Conservation (phyloP, 2,797 vertebrate species). For the Microcaecilia unicolor region DNA sequence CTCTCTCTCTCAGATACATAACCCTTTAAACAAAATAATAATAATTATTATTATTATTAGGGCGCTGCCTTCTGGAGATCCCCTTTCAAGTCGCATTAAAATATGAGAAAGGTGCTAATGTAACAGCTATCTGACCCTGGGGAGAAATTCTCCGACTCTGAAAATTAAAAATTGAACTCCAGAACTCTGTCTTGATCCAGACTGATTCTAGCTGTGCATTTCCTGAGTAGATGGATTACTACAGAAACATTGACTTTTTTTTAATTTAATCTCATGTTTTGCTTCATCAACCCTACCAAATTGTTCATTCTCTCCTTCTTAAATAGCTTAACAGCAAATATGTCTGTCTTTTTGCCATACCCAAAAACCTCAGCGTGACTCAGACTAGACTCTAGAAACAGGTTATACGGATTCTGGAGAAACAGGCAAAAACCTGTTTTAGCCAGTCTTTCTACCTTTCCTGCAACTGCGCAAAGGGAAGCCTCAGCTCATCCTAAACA, state of each 20-base stretch:
- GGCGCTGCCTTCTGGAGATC: slow-evolving; percentile 52
- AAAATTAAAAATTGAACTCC: slow-evolving; percentile 62
- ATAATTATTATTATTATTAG: too few relatives aligned
- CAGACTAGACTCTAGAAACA: slow-evolving; percentile 25
- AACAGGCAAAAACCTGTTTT: not conserved
- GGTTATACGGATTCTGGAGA: not conserved
- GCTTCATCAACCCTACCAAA: slow-evolving; percentile 50
- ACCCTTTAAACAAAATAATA: slow-evolving; percentile 62
- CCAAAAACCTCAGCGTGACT: slow-evolving; percentile 19
- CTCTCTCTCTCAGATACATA: slow-evolving; percentile 69
- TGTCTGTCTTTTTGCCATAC: slow-evolving; percentile 24
- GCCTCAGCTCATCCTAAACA: too few relatives aligned
- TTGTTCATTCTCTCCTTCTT: too few relatives aligned
- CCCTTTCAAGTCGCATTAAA: slow-evolving; percentile 43
- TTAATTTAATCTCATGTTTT: slow-evolving; percentile 64
- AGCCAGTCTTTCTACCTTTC: not conserved
- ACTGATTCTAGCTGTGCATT: slow-evolving; percentile 68
- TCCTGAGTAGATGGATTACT: slow-evolving; percentile 71
- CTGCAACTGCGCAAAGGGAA: slow-evolving; percentile 5
- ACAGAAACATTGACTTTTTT: slow-evolving; percentile 58
- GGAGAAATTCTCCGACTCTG: too few relatives aligned
- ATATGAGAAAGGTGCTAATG: slow-evolving; percentile 52
- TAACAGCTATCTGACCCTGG: slow-evolving; percentile 51
- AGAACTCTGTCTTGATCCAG: slow-evolving; percentile 60
- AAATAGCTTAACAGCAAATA: slow-evolving; percentile 32